These are phyloP conservation scores for Rotaria sp. DNA, from an alignment of 2,888 invertebrate genomes.

Conservation along the genomic window DNA sequence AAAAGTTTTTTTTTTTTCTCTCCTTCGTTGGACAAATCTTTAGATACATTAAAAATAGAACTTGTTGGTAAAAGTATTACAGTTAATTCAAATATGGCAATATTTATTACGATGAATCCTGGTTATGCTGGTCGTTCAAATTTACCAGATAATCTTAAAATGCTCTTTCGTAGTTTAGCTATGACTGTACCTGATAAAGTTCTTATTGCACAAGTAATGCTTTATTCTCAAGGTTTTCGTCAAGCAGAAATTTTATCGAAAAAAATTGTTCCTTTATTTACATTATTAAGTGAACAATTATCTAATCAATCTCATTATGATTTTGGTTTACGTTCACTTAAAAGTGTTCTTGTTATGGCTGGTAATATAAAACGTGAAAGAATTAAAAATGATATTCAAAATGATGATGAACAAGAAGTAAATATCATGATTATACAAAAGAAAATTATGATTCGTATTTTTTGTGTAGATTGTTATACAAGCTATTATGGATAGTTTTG, in stretches of 20 bases:
- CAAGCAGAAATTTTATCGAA: constrained; percentile 93
- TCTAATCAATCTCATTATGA: constrained; percentile 98
- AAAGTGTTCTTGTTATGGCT: constrained; percentile 91
- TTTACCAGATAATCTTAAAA: constrained; percentile 96
- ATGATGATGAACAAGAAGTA: constrained; percentile 48
- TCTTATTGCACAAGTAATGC: constrained; percentile 96
- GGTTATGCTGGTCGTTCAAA: constrained; percentile 98
- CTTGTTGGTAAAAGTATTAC: constrained; percentile 92
- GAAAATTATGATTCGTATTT: background rate
- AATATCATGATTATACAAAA: background rate
- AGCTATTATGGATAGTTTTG: constrained; percentile 98
- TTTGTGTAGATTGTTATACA: constrained; percentile 76
- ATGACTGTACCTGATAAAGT: constrained; percentile 98
- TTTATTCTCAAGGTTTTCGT: constrained; percentile 97
- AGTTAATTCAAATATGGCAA: constrained; percentile 96
- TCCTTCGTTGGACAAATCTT: background rate
- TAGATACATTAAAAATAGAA: constrained; percentile 68
- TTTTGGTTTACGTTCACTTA: constrained; percentile 86
- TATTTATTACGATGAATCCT: constrained; percentile 99
- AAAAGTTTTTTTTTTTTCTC: too few relatives aligned
- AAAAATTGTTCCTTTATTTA: constrained; percentile 99
- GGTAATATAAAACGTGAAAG: constrained; percentile 97
- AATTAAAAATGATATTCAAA: constrained; percentile 63
- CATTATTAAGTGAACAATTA: constrained; percentile 66
- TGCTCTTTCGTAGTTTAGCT: constrained; percentile 90